These are phyloP conservation scores for Pammene fasciana DNA, from an alignment of 2,888 invertebrate species.

Conservation along the genomic window DNA sequence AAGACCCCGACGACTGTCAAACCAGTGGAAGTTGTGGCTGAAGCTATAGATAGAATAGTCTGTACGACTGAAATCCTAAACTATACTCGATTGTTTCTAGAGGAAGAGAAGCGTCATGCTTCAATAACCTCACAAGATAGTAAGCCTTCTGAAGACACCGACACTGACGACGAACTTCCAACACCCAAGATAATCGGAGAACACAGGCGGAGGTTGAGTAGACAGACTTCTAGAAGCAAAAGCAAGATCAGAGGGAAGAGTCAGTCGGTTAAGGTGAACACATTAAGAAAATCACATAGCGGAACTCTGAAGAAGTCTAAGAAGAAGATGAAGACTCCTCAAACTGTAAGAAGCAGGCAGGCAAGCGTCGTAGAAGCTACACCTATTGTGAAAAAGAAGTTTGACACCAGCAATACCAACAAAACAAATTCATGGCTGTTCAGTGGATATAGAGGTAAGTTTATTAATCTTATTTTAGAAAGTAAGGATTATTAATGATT, in stretches of 20 bases:
- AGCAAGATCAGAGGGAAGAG: constrained; percentile 78
- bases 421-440: constrained; percentile 77
- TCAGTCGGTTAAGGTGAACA: constrained; percentile 74
- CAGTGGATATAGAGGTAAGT: constrained; percentile 71
- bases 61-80: constrained; percentile 68
- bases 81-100: constrained; percentile 70
- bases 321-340: constrained; percentile 71
- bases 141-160: constrained; percentile 65
- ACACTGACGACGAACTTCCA: constrained; percentile 71
- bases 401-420: constrained; percentile 55
- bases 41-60: constrained; percentile 61
- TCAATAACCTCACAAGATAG: constrained; percentile 54
- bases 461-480: constrained; percentile 20
- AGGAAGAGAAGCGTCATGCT: constrained; percentile 70
- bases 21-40: constrained; percentile 72
- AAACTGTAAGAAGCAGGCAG: constrained; percentile 69
- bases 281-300: constrained; percentile 75
- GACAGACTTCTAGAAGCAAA: constrained; percentile 77
- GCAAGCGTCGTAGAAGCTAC: constrained; percentile 73
- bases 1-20: constrained; percentile 72
- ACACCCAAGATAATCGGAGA: constrained; percentile 66
- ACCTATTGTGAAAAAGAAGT: constrained; percentile 66
- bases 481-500: not conserved
- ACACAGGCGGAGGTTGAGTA: constrained; percentile 72
- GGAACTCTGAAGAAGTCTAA: constrained; percentile 76